Conservation (phyloP, 2,888 invertebrate genomes). For the Scaptomyza flava region DNA sequence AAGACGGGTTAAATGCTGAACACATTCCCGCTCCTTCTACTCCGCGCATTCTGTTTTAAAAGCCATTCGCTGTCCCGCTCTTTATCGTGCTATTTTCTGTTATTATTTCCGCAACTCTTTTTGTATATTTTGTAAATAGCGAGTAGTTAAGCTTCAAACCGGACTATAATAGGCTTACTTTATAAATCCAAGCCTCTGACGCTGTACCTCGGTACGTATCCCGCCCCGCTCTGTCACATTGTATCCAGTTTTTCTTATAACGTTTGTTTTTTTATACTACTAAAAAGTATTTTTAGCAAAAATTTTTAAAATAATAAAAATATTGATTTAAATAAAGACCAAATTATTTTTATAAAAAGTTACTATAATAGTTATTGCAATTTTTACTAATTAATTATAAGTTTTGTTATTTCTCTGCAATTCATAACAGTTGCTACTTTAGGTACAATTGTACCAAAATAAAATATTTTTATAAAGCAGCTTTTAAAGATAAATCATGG, state of each 20-base stretch:
- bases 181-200: conserved; percentile 1
- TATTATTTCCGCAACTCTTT: background rate
- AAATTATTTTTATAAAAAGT: background rate
- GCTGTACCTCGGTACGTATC: background rate
- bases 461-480: no score
- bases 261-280: conserved; percentile 10
- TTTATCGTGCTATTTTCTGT: background rate
- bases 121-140: conserved; percentile 42
- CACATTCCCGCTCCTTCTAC: background rate
- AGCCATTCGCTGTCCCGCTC: conserved; percentile 31
- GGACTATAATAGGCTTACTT: conserved; percentile 4
- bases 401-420: no score
- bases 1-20: conserved; percentile 34
- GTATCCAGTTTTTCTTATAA: background rate
- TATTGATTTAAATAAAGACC: background rate
- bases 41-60: background rate
- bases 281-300: conserved; percentile 28
- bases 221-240: background rate
- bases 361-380: no score
- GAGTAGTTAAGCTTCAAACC: conserved; percentile 23
- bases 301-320: conserved; percentile 24
- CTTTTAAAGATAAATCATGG: no score
- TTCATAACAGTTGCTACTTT: background rate
- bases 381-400: no score
- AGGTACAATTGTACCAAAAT: background rate